A percentile compares a stretch with the other conserved stretches of the same genome.
phyloP scores from a whole-genome alignment of 2,888 invertebrate genomes.

The Polydrusus tereticollis region DNA sequence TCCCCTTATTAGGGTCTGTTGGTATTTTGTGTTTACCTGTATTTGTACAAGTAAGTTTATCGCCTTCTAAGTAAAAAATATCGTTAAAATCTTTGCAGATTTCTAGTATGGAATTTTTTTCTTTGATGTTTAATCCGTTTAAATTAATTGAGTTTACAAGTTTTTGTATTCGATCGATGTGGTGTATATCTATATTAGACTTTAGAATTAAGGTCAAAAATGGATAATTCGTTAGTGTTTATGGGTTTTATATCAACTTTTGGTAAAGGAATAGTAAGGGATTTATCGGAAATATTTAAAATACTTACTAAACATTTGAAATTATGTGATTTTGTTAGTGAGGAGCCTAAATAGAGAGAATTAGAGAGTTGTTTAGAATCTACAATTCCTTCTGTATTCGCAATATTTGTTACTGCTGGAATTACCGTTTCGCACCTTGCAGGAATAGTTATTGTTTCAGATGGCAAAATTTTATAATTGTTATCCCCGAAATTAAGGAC shows the following conservation, averaged over 20 bases:
- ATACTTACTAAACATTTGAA: constrained; percentile 6
- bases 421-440: not conserved
- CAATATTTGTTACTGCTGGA: not conserved
- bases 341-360: not conserved
- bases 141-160: not conserved
- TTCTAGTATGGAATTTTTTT: not conserved
- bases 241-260: constrained; percentile 1
- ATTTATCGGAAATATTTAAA: constrained; percentile 12
- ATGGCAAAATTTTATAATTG: not conserved
- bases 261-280: constrained; percentile 1
- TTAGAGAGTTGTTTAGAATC: constrained; percentile 6
- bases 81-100: not conserved
- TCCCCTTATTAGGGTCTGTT: not conserved
- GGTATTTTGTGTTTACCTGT: constrained; percentile 7
- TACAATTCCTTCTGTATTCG: constrained; percentile 1
- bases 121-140: not conserved
- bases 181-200: not conserved
- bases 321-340: not conserved
- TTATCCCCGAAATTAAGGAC: not conserved
- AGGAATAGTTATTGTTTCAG: not conserved
- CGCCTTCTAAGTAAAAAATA: constrained; percentile 27
- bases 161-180: not conserved
- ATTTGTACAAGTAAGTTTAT: constrained; percentile 13
- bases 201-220: not conserved
- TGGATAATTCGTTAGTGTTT: not conserved